Evolutionary conservation across 2,113 vertebrate species (phyloP).

Genomic region (Desmodus rotundus): DNA sequence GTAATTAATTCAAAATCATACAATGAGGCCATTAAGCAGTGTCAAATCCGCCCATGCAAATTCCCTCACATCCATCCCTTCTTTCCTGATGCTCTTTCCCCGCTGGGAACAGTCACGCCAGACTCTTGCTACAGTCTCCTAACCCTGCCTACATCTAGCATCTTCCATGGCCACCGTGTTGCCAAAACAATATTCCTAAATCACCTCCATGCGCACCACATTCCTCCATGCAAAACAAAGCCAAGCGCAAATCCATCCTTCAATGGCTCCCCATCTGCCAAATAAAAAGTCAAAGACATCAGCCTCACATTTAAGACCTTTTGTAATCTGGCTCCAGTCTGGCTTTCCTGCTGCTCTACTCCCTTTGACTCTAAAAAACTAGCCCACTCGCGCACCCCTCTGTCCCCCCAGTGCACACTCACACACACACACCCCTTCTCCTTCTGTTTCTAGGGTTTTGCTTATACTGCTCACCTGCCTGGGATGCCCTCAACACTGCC

Average conservation of each 20-base stretch:
- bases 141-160: not conserved
- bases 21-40: conserved; percentile 1
- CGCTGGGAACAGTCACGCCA: not conserved
- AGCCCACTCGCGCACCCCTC: not conserved
- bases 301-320: not conserved
- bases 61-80: not conserved
- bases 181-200: not conserved
- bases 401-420: no score
- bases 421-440: not conserved
- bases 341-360: not conserved
- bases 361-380: not conserved
- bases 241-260: not conserved
- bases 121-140: not conserved
- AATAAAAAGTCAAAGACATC: not conserved
- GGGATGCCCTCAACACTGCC: not conserved
- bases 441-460: not conserved
- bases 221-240: conserved; percentile 10
- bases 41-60: not conserved
- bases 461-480: not conserved
- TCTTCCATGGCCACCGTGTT: not conserved
- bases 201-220: not conserved
- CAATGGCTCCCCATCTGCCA: not conserved
- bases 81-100: not conserved
- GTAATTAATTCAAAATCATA: conserved; percentile 50
- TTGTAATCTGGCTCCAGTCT: not conserved